These are phyloP conservation scores for Elymnias hypermnestra DNA, from an alignment of 1,140 invertebrate species.

Conservation along the genomic window DNA sequence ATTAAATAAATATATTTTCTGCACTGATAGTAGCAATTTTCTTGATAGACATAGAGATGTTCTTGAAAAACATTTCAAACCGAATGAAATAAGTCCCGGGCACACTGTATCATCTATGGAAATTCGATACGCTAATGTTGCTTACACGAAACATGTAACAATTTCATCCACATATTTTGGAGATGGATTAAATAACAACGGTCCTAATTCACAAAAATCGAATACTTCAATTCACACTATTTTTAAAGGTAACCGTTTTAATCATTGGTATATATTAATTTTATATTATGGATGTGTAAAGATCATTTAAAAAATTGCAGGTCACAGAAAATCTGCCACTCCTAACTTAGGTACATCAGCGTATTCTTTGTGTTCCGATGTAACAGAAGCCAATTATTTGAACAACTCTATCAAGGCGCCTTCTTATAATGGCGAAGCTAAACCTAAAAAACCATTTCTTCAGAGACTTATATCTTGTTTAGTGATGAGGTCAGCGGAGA, in stretches of 20 bases:
- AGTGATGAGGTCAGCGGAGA: slow-evolving; percentile 35
- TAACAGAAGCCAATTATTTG: slow-evolving; percentile 16
- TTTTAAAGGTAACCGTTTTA: slow-evolving; percentile 39
- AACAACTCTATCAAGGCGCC: slow-evolving; percentile 10
- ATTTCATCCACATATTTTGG: slow-evolving; percentile 29
- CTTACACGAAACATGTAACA: slow-evolving; percentile 25
- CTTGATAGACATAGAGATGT: not conserved
- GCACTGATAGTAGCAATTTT: not conserved
- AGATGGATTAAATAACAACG: slow-evolving; percentile 8
- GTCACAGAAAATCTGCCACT: slow-evolving; percentile 36
- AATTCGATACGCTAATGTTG: slow-evolving; percentile 30
- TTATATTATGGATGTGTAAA: too few relatives aligned
- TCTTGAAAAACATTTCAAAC: not conserved
- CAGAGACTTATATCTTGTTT: slow-evolving; percentile 50
- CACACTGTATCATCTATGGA: slow-evolving; percentile 35
- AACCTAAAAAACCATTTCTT: slow-evolving; percentile 44
- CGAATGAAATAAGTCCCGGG: slow-evolving; percentile 8
- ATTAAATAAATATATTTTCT: not conserved
- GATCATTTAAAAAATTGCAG: slow-evolving; percentile 20
- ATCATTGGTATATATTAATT: not conserved
- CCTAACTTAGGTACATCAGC: slow-evolving; percentile 55
- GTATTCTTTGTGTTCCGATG: slow-evolving; percentile 33
- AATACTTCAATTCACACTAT: slow-evolving; percentile 37
- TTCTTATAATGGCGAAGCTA: slow-evolving; percentile 19
- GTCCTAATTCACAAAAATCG: slow-evolving; percentile 8